phyloP scores from a whole-genome alignment of 2,888 invertebrate species.

The Metallyticus violacea region DNA sequence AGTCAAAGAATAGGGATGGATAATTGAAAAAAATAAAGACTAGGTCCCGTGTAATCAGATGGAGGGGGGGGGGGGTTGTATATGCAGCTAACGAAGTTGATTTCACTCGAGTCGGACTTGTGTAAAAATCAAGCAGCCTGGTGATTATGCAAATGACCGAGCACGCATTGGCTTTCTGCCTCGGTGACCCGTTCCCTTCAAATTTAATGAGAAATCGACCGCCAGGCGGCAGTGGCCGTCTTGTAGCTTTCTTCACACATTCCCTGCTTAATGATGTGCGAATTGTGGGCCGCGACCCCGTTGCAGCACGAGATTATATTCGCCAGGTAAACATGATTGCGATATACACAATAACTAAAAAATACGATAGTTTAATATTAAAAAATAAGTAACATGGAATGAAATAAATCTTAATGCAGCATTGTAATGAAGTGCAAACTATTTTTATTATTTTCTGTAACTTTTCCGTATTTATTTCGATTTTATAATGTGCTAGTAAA shows the following conservation, averaged over 20 bases:
- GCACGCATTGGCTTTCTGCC: background rate
- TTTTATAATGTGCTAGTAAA: too few relatives aligned
- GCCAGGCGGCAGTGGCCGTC: background rate
- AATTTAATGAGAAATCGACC: slow-evolving; percentile 11
- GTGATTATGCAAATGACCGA: background rate
- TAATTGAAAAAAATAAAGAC: background rate
- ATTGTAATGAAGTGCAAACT: too few relatives aligned
- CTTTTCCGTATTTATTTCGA: too few relatives aligned
- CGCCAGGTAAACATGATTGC: too few relatives aligned
- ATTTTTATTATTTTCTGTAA: too few relatives aligned
- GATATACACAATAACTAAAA: too few relatives aligned
- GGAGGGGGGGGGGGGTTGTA: background rate
- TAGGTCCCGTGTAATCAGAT: background rate
- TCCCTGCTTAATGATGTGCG: background rate
- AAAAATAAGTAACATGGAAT: too few relatives aligned
- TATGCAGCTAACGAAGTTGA: background rate
- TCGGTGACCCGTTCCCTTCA: background rate
- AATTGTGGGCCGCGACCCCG: background rate
- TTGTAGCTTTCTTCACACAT: background rate
- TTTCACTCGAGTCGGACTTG: background rate
- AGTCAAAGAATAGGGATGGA: background rate
- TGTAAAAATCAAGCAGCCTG: background rate
- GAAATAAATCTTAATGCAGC: too few relatives aligned
- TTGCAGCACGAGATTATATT: too few relatives aligned
- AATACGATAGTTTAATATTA: too few relatives aligned